Percentiles rank a stretch among this genome's conserved stretches.
These are phyloP conservation scores for Sinocyclocheilus anshuiensis DNA, from an alignment of 2,113 vertebrate species.

Conservation along the genomic window DNA sequence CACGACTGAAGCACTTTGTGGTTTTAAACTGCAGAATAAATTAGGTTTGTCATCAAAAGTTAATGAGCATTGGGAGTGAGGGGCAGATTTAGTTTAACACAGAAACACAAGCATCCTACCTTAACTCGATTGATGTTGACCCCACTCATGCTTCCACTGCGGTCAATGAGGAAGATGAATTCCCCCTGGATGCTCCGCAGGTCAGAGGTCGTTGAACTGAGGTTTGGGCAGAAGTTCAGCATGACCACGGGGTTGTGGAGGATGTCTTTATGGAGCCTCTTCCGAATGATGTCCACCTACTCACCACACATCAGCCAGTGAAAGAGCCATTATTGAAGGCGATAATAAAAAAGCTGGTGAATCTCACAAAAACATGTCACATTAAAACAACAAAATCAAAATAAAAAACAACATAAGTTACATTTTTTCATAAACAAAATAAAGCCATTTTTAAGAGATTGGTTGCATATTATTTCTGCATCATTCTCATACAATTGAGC, in stretches of 20 bases:
- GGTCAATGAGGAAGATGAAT: slow-evolving; percentile 93
- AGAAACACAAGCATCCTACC: slow-evolving; percentile 70
- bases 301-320: slow-evolving; percentile 4
- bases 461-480: no score
- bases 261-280: slow-evolving; percentile 91
- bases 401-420: not conserved
- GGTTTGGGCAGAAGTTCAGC: slow-evolving; percentile 93
- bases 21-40: slow-evolving; percentile 20
- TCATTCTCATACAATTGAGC: no score
- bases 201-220: slow-evolving; percentile 78
- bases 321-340: not conserved
- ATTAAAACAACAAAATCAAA: not conserved
- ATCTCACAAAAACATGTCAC: not conserved
- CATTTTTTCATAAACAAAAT: no score
- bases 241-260: slow-evolving; percentile 91
- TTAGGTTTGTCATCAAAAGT: not conserved
- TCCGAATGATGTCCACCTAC: slow-evolving; percentile 89
- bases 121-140: slow-evolving; percentile 81
- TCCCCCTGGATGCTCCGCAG: slow-evolving; percentile 85
- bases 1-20: not conserved
- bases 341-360: not conserved
- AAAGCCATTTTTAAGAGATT: no score
- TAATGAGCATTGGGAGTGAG: not conserved
- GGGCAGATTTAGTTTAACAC: not conserved
- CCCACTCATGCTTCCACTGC: slow-evolving; percentile 88